Base-by-base conservation (phyloP, 2,888 invertebrate genomes). In the Platycheirus rosarum region DNA sequence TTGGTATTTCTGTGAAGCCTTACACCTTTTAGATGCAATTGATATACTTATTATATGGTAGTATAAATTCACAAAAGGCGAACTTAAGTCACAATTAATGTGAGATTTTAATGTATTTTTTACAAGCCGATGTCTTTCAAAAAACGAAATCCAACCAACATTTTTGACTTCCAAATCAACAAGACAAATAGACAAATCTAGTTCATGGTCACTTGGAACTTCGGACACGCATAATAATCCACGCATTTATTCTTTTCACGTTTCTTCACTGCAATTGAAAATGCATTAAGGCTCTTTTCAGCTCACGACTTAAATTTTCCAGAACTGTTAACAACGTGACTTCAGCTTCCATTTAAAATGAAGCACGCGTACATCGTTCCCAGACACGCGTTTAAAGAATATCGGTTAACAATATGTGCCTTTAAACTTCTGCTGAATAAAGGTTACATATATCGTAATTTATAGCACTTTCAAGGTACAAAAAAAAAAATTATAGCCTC, bases 161-260 rank as follows among this genome's bases (percentile, higher is more conserved):
- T 35, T 11, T 35, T 3, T 35, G 11, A n/a, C n/a, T 6, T 23
- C 2, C 6, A 13, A 13, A 2, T 2, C 37, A 13, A 13, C 37
- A 37, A n/a, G 35, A 3, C 3, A 1, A 9, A 35, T n/a, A 35
- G 5, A 18, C 3, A 3, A 20, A 11, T 23, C 40, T 2, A 40
- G 55, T 23, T 40, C 55, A 57, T 14, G 40, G 23, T 40, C 18
- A 40, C 7, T 5, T 40, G 13, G 9, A 32, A 40, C 11, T 40
- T 20, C 2, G 37, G 9, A 18, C 4, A 14, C 37, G 2, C 20
- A 55, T 14, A 40, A n/a, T 57, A 40, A 13, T 23, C 13, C 14
- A 2, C 9, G 7, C 37, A 57, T 40, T n/a, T 11, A 57, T 55
- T 55, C 53, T 18, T 37, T 57, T 6, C 55, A 40, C 55, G 40